Conservation (phyloP, 2,113 vertebrate genomes). For the Myiozetetes cayanensis region DNA sequence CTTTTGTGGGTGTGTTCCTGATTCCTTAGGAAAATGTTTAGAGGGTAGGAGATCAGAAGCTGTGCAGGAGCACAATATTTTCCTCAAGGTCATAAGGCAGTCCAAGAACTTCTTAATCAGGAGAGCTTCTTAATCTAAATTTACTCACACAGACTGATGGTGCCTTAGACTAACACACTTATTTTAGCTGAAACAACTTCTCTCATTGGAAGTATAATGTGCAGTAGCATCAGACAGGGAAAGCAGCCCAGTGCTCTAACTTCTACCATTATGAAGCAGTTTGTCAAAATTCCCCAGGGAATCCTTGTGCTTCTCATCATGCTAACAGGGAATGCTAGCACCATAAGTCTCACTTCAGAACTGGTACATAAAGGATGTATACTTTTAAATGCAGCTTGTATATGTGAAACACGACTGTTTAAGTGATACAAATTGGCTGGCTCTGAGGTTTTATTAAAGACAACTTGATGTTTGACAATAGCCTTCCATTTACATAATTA, state of each 20-base stretch:
- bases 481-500: not conserved
- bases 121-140: not conserved
- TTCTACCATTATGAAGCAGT: not conserved
- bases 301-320: not conserved
- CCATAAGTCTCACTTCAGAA: not conserved
- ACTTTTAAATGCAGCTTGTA: not conserved
- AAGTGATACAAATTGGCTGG: not conserved
- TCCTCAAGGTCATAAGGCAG: not conserved
- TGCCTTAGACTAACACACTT: not conserved
- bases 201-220: not conserved
- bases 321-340: not conserved
- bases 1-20: not conserved
- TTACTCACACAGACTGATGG: not conserved
- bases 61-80: not conserved
- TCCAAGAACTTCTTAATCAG: not conserved
- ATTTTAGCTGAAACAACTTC: not conserved
- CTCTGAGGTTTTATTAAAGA: conserved; percentile 1
- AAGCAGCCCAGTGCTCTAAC: not conserved
- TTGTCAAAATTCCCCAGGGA: not conserved
- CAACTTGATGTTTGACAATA: not conserved
- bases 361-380: not conserved
- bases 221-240: not conserved
- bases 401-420: not conserved
- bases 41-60: not conserved
- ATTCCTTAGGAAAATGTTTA: not conserved